These are phyloP conservation scores for Dromaius novaehollandiae DNA, from an alignment of 2,113 vertebrate species.

Conservation along the genomic window DNA sequence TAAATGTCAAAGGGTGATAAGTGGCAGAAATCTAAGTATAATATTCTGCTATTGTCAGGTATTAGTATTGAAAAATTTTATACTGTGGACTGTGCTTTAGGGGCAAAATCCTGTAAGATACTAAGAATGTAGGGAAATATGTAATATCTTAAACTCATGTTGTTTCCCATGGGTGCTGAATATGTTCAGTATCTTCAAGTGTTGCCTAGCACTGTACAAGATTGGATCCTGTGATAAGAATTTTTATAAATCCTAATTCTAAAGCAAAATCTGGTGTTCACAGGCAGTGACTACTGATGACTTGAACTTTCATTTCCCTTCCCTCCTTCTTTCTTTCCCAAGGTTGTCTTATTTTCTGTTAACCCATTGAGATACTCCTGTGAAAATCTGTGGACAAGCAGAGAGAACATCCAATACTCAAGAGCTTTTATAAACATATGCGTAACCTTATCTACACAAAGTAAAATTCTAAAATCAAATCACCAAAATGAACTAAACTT, in stretches of 20 bases:
- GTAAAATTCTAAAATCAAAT: not conserved
- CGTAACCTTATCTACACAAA: not conserved
- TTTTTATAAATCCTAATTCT: not conserved
- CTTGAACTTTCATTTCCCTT: not conserved
- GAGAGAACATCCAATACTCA: not conserved
- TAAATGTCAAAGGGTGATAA: not conserved
- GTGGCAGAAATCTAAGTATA: not conserved
- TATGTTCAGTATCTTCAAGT: not conserved
- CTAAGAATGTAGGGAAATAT: not conserved
- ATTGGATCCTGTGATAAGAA: not conserved
- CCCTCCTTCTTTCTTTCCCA: not conserved
- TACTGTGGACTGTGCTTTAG: not conserved
- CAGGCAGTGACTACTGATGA: not conserved
- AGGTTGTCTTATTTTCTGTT: not conserved
- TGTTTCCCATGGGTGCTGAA: not conserved
- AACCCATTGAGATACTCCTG: not conserved
- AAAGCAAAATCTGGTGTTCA: not conserved
- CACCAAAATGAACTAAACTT: conserved; percentile 61
- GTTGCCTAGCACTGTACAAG: not conserved
- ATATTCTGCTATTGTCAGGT: not conserved
- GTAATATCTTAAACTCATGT: not conserved
- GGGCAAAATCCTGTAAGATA: not conserved
- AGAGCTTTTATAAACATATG: not conserved
- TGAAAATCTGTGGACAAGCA: not conserved
- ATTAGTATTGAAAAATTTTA: not conserved